phyloP scores from a whole-genome alignment of 2,797 vertebrate species.

The Sebastes oblongus region DNA sequence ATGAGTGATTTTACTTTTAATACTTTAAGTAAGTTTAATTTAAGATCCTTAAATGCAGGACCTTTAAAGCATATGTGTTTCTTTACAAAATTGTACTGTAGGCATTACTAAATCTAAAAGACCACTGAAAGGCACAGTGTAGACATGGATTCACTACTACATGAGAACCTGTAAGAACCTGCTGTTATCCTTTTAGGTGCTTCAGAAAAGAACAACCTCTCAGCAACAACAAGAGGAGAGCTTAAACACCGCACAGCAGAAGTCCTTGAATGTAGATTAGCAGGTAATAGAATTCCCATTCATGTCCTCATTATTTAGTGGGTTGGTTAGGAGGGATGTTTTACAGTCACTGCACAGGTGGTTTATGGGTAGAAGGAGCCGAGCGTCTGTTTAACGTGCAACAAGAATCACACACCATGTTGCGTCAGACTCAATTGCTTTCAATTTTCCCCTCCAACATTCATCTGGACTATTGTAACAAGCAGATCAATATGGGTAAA shows the following conservation, averaged over 20 bases:
- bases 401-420: constrained; percentile 56
- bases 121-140: background rate
- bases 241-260: constrained; percentile 13
- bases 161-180: background rate
- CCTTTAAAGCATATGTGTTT: background rate
- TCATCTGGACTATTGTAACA: constrained; percentile 70
- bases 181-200: background rate
- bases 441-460: constrained; percentile 69
- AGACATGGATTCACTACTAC: background rate
- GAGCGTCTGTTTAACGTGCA: constrained; percentile 70
- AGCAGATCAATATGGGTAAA: constrained; percentile 76
- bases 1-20: background rate
- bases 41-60: background rate
- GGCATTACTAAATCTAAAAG: background rate
- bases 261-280: constrained; percentile 66
- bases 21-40: background rate
- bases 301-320: constrained; percentile 62
- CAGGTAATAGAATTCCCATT: constrained; percentile 62
- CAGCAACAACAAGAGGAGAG: background rate
- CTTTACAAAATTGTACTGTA: background rate
- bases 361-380: constrained; percentile 57
- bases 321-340: constrained; percentile 49
- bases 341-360: constrained; percentile 63
- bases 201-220: constrained; percentile 3
- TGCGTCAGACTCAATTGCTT: constrained; percentile 74